Base-by-base conservation (phyloP, 2,888 invertebrate species). In the Xanthorhoe designata region DNA sequence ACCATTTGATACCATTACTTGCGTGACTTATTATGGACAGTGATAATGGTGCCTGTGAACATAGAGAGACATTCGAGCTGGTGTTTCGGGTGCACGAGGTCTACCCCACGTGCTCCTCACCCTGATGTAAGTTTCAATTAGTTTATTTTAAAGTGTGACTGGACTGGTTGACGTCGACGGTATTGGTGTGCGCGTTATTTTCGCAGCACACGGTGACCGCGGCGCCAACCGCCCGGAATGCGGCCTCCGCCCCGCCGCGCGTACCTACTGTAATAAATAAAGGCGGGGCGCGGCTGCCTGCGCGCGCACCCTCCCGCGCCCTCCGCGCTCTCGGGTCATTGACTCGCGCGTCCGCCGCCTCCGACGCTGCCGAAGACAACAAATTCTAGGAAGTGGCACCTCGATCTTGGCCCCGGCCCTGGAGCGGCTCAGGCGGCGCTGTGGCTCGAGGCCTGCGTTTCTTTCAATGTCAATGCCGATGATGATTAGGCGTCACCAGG, bases 201-300 rank as follows among this genome's bases (percentile, higher is more conserved):
- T 91, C 80, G 90, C 89, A 87, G 86, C 83, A 78, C 75, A 74
- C 81, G 73, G 73, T 78, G 80, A 71, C 75, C 76, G 81, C 83
- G 85, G 81, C 86, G 85, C 85, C 85, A 82, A 86, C 83, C 80
- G 85, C 82, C 82, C 87, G 90, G 90, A 87, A 88, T 87, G 87
- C 88, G 89, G 90, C 89, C 90, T 90, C 89, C 87, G 87, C 90
- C 88, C 90, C 88, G 86, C 83, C 85, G 83, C 82, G 87, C 84
- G 69, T 61, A 87, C 91, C 91, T 90, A 91, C 88, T 90, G 92
- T 92, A 92, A 92, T 92, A 92, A 92, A 92, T 92, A 92, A 92
- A 92, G 91, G 92, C 91, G 91, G 92, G 91, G 92, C 91, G 90
- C 90, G 89, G 90, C 87, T 90, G 89, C 89, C 90, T 91, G 92